Evolutionary conservation across 2,888 invertebrate genomes (phyloP).

Genomic region (Lordiphosa andalusiaca): DNA sequence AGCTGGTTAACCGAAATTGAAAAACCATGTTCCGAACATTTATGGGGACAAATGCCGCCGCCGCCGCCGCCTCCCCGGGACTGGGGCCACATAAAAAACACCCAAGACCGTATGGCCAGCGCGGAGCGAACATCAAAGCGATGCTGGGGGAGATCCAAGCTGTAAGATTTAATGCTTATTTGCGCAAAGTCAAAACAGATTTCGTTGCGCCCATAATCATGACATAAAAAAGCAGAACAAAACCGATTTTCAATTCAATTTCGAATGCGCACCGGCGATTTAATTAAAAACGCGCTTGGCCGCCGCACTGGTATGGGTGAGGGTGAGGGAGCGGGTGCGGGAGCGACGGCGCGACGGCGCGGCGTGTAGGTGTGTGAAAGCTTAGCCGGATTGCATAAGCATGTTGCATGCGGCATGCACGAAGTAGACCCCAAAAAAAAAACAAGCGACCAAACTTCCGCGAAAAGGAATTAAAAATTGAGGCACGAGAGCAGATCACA

Average conservation of each 20-base stretch:
- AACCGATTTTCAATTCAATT: constrained; percentile 75
- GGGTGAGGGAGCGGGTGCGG: no score
- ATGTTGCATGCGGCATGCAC: constrained; percentile 68
- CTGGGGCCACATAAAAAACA: constrained; percentile 63
- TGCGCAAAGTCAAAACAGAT: constrained; percentile 75
- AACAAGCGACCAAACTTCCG: background rate
- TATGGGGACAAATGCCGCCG: constrained; percentile 67
- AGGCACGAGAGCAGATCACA: constrained; percentile 65
- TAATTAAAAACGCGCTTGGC: constrained; percentile 50
- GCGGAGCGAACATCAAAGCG: constrained; percentile 30
- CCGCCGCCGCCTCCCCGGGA: no score
- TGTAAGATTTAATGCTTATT: constrained; percentile 76
- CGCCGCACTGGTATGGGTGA: no score
- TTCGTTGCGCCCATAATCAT: constrained; percentile 66
- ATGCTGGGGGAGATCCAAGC: constrained; percentile 33
- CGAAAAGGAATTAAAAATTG: constrained; percentile 29
- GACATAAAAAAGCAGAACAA: constrained; percentile 76
- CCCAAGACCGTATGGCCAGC: constrained; percentile 67
- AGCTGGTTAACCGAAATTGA: constrained; percentile 62
- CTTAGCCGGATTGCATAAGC: background rate
- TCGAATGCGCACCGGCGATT: constrained; percentile 58
- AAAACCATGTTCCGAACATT: constrained; percentile 64
- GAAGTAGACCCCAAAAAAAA: constrained; percentile 36
- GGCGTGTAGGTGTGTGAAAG: no score
- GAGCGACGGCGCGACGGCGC: no score